Percentiles rank a stretch among this genome's conserved stretches.
phyloP scores from a whole-genome alignment of 92 coral and sea anemone genomes.

The Zoanthus gigantus region DNA sequence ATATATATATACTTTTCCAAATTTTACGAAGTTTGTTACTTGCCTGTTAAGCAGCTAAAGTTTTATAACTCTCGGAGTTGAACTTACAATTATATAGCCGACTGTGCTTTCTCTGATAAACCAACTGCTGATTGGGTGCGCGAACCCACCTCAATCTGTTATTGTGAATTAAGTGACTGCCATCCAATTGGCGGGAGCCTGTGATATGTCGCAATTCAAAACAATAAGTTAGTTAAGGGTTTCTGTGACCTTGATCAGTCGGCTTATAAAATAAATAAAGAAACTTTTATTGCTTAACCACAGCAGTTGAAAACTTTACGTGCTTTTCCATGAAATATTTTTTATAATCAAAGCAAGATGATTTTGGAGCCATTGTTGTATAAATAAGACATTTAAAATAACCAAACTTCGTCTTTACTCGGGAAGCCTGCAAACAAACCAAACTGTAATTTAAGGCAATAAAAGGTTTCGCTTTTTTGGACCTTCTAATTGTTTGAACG shows the following conservation, averaged over 20 bases:
- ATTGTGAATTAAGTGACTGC: not conserved
- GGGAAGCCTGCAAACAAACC: not conserved
- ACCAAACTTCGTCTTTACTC: not conserved
- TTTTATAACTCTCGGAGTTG: not conserved
- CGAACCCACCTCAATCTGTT: constrained; percentile 4
- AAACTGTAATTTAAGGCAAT: not conserved
- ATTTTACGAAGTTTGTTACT: not conserved
- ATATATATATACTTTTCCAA: not conserved
- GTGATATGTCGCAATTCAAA: constrained; percentile 32
- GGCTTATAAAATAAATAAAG: not conserved
- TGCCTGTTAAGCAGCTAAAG: not conserved
- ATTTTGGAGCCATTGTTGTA: not conserved
- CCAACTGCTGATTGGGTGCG: constrained; percentile 14
- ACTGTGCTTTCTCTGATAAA: constrained; percentile 71
- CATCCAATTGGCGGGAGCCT: constrained; percentile 28
- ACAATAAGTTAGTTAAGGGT: constrained; percentile 36
- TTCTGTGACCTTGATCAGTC: not conserved
- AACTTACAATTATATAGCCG: constrained; percentile 46
- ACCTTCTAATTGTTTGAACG: not conserved
- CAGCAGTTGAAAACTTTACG: not conserved
- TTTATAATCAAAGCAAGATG: not conserved
- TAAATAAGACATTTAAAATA: not conserved
- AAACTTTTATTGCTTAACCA: not conserved
- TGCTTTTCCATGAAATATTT: not conserved
- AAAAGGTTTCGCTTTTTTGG: not conserved